Conservation (phyloP, 2,888 invertebrate genomes). For the Lysandra coridon region DNA sequence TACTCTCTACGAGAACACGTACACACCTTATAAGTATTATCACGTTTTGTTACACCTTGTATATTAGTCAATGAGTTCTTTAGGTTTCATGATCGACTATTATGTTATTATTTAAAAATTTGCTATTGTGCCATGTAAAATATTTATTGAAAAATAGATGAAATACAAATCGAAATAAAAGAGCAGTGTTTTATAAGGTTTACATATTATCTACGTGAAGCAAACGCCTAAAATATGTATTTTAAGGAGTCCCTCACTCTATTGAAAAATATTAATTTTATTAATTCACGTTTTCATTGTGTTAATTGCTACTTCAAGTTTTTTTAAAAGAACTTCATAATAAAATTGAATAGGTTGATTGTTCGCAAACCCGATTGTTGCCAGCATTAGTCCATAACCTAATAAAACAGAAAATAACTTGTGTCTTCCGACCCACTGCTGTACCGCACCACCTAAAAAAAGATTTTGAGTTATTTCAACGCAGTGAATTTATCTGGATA, state of each 20-base stretch:
- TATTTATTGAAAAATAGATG: not conserved
- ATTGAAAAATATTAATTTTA: not conserved
- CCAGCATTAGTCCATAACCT: slow-evolving; percentile 82
- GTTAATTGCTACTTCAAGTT: slow-evolving; percentile 64
- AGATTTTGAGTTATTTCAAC: too few species aligned
- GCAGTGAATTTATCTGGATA: too few species aligned
- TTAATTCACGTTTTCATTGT: slow-evolving; percentile 56
- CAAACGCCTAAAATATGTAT: not conserved
- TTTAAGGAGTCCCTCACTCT: not conserved
- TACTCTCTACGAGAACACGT: too few species aligned
- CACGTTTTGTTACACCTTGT: too few species aligned
- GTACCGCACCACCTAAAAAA: slow-evolving; percentile 63
- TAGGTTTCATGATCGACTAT: too few species aligned
- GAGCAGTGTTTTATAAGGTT: not conserved
- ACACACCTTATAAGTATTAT: too few species aligned
- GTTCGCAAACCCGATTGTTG: slow-evolving; percentile 83
- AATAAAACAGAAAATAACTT: slow-evolving; percentile 82
- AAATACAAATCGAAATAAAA: too few species aligned
- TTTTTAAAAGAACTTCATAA: slow-evolving; percentile 77
- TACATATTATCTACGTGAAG: too few species aligned
- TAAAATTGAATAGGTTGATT: slow-evolving; percentile 83
- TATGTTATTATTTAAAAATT: too few species aligned
- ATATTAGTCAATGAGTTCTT: too few species aligned
- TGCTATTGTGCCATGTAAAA: not conserved
- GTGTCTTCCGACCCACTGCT: slow-evolving; percentile 81